Base-by-base conservation (phyloP, 2,888 invertebrate genomes). In the Spatulosminthurus flaviceps region DNA sequence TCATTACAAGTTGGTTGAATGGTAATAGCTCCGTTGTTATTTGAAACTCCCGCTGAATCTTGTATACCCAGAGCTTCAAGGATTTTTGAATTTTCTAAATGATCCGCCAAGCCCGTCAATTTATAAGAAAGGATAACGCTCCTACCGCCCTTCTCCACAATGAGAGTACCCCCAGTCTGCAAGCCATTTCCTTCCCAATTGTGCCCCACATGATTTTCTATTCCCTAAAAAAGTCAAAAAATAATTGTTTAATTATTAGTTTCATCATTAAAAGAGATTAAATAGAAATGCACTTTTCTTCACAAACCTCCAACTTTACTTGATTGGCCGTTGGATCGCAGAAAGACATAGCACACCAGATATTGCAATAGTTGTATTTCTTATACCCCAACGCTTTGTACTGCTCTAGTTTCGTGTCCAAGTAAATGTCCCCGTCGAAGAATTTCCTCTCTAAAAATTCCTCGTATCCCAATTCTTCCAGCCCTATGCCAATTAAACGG, bases 121-220 rank as follows among this genome's bases (percentile, higher is more conserved):
- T 88, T 88, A 86, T 90, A 92, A 84, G 89, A 89, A 72, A 88
- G 87, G 22, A 91, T 87, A 24, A 91, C 83, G 80, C 86, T 81
- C 24, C 89, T 89, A 66, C 92, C 92, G 69, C 90, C 91, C 85
- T 88, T 88, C 76, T 88, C 88, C n/a, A 92, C 89, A 66, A 92
- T 87, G 69, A 92, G 80, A 2, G 90, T 89, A 5, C 92, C 92
- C 1, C 92, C 92, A 24, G 90, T 91, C 86, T 92, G 92, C 80
- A 89, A 89, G 86, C 91, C 91, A 87, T 92, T 92, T 0, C 92
- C 92, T 84, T 90, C 90, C 81, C 90, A 85, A 86, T 92, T 90
- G 0, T 91, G 90, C 24, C 51, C 64, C 19, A 77, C 71, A 4
- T 74, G 61, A 9, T 72, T 60, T 16, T 67, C 34, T 60, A 26